Percentiles rank a stretch among this genome's conserved stretches.
Conservation (phyloP, 2,113 vertebrate species). For the Oreotrochilus melanogaster region DNA sequence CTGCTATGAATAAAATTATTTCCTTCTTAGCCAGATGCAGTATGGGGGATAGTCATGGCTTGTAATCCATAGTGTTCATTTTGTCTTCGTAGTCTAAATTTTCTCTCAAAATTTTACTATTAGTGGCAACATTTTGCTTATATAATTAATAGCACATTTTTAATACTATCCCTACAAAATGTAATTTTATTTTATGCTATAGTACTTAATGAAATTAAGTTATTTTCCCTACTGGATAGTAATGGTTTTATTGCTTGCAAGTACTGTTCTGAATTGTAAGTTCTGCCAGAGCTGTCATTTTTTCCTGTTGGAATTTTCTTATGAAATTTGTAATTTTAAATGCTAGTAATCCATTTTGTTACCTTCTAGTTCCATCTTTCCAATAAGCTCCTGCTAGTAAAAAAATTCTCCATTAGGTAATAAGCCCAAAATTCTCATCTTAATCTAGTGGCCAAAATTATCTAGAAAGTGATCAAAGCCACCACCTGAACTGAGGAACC, state of each 20-base stretch:
- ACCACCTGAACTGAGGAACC: not conserved
- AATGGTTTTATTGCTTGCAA: not conserved
- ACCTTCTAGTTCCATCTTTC: not conserved
- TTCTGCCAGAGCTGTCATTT: not conserved
- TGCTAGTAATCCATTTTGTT: not conserved
- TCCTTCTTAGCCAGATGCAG: not conserved
- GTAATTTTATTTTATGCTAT: not conserved
- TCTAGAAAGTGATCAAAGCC: not conserved
- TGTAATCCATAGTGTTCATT: rapidly evolving
- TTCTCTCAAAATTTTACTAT: not conserved
- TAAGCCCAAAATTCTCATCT: not conserved
- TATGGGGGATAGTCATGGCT: rapidly evolving
- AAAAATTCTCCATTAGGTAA: not conserved
- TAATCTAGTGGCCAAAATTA: not conserved
- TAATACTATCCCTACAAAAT: not conserved
- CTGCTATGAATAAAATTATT: not conserved
- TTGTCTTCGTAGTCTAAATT: not conserved
- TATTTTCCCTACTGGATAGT: not conserved
- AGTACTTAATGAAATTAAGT: not conserved
- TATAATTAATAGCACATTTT: not conserved
- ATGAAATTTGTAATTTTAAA: not conserved
- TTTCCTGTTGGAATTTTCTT: not conserved
- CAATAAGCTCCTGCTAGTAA: not conserved
- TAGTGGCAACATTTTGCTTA: not conserved
- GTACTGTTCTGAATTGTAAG: not conserved